Conservation (phyloP, 2,888 invertebrate genomes). For the Dryocosmus kuriphilus region DNA sequence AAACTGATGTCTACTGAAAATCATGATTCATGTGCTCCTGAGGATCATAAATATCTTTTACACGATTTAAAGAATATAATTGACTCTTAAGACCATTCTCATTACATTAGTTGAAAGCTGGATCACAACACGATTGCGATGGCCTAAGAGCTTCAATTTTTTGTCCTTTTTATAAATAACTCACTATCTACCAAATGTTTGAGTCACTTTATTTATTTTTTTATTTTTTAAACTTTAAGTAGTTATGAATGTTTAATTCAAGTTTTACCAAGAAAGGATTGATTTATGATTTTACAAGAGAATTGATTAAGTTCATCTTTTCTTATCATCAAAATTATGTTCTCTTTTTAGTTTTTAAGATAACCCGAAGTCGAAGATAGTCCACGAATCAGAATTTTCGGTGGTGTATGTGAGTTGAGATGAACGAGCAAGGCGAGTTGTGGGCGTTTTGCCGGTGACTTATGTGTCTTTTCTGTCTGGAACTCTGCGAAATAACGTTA, state of each 20-base stretch:
- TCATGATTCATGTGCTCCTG: conserved; percentile 2
- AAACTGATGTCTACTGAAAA: conserved; percentile 4
- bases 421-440: conserved; percentile 37
- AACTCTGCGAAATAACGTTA: conserved; percentile 35
- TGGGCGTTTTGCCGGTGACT: conserved; percentile 37
- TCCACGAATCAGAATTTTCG: conserved; percentile 25
- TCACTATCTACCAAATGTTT: too few species aligned
- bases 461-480: conserved; percentile 39
- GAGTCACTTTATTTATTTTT: neutral
- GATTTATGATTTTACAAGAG: neutral
- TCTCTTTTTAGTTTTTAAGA: neutral
- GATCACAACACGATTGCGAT: neutral
- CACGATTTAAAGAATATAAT: conserved; percentile 10
- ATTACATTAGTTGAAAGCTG: conserved; percentile 4
- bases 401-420: conserved; percentile 10
- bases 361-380: neutral
- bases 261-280: neutral
- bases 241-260: neutral
- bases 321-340: neutral
- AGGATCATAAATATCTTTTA: neutral
- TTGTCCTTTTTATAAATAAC: too few species aligned
- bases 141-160: neutral
- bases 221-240: neutral
- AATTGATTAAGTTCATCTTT: neutral
- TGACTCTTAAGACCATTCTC: conserved; percentile 5